Conservation (phyloP, 2,113 vertebrate genomes). For the Serinus canaria region DNA sequence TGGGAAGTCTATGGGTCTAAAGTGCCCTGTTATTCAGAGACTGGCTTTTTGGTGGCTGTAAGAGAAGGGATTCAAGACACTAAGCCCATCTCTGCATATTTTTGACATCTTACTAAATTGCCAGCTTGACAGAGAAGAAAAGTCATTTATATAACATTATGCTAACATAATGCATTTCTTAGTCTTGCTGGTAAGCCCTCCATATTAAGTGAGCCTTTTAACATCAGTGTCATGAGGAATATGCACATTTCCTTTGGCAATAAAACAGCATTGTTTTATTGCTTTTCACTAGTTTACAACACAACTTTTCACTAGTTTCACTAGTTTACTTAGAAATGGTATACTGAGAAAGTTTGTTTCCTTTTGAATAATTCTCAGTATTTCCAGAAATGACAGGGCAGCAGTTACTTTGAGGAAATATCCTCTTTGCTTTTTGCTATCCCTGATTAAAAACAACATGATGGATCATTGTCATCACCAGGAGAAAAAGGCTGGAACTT, state of each 20-base stretch:
- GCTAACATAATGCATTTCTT: neutral
- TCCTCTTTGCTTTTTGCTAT: neutral
- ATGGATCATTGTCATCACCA: neutral
- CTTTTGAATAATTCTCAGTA: neutral
- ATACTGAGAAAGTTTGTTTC: neutral
- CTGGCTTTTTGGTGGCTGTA: neutral
- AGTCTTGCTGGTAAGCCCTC: neutral
- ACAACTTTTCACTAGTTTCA: neutral
- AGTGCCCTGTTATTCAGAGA: neutral
- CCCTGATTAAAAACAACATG: neutral
- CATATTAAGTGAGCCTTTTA: neutral
- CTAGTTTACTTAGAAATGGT: neutral
- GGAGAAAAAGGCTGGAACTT: neutral
- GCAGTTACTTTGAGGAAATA: neutral
- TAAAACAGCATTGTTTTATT: neutral
- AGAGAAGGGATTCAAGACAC: neutral
- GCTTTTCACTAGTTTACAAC: neutral
- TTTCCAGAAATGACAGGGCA: neutral
- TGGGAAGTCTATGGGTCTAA: neutral
- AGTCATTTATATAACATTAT: neutral
- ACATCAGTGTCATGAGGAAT: neutral
- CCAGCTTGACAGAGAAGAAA: neutral
- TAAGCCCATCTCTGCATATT: neutral
- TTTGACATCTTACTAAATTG: neutral
- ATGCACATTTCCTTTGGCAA: neutral